Base-by-base conservation (phyloP, 1,140 invertebrate genomes). In the Metopolophium dirhodum region DNA sequence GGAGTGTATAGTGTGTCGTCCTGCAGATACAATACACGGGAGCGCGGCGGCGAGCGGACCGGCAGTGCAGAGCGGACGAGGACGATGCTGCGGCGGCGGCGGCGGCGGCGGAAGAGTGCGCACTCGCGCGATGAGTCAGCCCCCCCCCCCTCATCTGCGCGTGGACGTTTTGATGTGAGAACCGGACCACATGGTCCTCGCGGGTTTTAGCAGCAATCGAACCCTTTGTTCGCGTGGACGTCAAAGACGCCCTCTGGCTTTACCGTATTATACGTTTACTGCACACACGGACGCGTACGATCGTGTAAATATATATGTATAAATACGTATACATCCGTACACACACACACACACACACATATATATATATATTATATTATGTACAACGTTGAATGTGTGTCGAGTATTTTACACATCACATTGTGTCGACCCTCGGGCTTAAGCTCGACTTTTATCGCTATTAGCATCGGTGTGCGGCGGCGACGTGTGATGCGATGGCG, bases 211-310 rank as follows among this genome's bases (percentile, higher is more conserved):
- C 68, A 93, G 77, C 68, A 93, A 93, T 93, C 91, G 91, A 93
- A 93, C 91, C 91, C 91, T 93, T 93, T 93, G 91, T 93, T 93
- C 91, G 90, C 91, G 90, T 26, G 90, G 68, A 93, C 91, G 91
- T 93, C 91, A 93, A 85, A 93, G 91, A 93, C 91, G 91, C 91
- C 91, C 91, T 93, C 91, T 93, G 91, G 91, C 91, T 93, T 93
- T 93, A 93, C 91, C 82, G 49, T 86, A 93, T 93, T 93, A 93
- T 93, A 93, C 45, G 77, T 26, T 68, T 45, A 77, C 61, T 54
- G 22, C 22, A 49, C 68, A 35, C 68, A 77, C 54, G 68, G 8
- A 91, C 35, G 37, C 23, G 23, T 61, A 61, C 89, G 41, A 89
- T 89, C 47, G 87, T 89, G 20, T 51, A 89, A 35, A 35, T 89